phyloP scores from a whole-genome alignment of 2,797 vertebrate genomes.

The Falco columbarius region DNA sequence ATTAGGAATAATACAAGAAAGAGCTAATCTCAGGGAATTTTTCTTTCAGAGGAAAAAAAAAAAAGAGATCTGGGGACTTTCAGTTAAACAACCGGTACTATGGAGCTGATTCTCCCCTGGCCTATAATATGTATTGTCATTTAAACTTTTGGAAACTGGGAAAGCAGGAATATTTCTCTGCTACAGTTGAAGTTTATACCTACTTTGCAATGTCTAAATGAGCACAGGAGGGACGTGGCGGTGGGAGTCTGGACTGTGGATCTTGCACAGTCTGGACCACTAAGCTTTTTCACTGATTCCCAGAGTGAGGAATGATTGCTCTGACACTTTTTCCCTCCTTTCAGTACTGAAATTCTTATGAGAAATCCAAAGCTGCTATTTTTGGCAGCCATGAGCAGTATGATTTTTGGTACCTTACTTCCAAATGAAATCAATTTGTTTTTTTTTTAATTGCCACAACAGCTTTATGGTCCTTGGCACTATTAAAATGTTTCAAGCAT shows the following conservation, averaged over 20 bases:
- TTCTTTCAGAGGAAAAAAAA: not conserved
- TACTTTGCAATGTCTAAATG: slow-evolving; percentile 11
- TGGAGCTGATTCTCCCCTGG: not conserved
- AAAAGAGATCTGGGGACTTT: not conserved
- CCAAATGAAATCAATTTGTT: not conserved
- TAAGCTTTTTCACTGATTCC: slow-evolving; percentile 13
- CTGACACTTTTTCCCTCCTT: slow-evolving; percentile 10
- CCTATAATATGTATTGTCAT: not conserved
- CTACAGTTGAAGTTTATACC: slow-evolving; percentile 10
- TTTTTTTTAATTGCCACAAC: slow-evolving; percentile 16
- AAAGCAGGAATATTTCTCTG: not conserved
- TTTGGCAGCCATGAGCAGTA: slow-evolving; percentile 4
- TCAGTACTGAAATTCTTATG: slow-evolving; percentile 5
- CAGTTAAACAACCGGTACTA: not conserved
- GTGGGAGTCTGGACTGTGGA: slow-evolving; percentile 5
- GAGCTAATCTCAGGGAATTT: not conserved
- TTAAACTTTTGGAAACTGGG: not conserved
- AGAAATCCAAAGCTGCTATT: slow-evolving; percentile 55
- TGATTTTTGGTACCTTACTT: slow-evolving; percentile 30
- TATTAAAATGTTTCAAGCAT: not conserved
- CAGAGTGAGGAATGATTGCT: slow-evolving; percentile 27
- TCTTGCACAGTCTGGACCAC: slow-evolving; percentile 19
- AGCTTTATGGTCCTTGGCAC: not conserved
- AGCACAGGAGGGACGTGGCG: not conserved
- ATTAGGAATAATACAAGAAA: not conserved